phyloP scores from a whole-genome alignment of 1,140 invertebrate genomes.

The Carcinoscorpius rotundicauda region DNA sequence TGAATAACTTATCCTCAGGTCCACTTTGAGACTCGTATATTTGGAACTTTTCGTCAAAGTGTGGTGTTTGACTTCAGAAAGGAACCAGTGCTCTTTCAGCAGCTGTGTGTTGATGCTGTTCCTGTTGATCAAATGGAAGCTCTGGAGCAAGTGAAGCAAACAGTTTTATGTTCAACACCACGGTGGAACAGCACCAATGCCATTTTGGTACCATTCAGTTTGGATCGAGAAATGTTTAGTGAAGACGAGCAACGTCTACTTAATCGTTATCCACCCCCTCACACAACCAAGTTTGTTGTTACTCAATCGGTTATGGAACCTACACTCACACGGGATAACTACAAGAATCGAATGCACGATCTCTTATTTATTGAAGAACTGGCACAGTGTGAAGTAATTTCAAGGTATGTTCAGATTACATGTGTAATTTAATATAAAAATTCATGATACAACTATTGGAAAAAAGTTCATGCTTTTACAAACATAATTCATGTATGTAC shows the following conservation, averaged over 20 bases:
- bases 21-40: slow-evolving; percentile 55
- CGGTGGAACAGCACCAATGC: slow-evolving; percentile 47
- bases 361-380: slow-evolving; percentile 65
- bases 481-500: too few relatives aligned
- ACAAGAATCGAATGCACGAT: slow-evolving; percentile 61
- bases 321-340: slow-evolving; percentile 53
- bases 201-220: slow-evolving; percentile 46
- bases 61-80: slow-evolving; percentile 63
- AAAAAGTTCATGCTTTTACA: too few relatives aligned
- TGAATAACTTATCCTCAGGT: slow-evolving; percentile 32
- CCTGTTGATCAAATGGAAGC: slow-evolving; percentile 53
- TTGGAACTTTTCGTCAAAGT: slow-evolving; percentile 67
- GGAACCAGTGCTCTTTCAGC: slow-evolving; percentile 53
- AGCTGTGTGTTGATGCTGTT: slow-evolving; percentile 63
- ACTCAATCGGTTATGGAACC: slow-evolving; percentile 54
- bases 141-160: slow-evolving; percentile 42
- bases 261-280: slow-evolving; percentile 52
- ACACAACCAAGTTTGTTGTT: slow-evolving; percentile 49
- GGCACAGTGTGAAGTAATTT: slow-evolving; percentile 56
- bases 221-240: slow-evolving; percentile 27
- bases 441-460: too few relatives aligned
- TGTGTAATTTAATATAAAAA: too few relatives aligned
- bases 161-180: slow-evolving; percentile 34
- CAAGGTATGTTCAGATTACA: slow-evolving; percentile 32
- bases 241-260: slow-evolving; percentile 36